Conservation (phyloP, 2,797 vertebrate species). For the Epinephelus awoara region DNA sequence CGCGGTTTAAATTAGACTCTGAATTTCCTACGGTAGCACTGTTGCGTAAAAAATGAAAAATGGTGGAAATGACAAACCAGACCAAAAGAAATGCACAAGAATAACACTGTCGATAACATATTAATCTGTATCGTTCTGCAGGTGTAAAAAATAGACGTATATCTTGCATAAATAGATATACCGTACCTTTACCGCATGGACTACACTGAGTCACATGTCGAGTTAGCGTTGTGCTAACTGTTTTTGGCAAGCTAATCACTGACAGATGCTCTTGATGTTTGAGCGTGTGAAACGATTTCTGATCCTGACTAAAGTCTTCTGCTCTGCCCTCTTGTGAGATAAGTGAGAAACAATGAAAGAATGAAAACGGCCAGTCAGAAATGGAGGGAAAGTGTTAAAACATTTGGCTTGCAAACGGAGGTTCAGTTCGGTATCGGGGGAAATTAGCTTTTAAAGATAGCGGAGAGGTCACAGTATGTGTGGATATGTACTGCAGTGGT, state of each 20-base stretch:
- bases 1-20: neutral
- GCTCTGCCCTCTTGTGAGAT: conserved; percentile 1
- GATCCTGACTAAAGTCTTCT: neutral
- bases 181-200: conserved; percentile 7
- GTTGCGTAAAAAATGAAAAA: neutral
- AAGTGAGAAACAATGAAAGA: neutral
- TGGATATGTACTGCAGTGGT: conserved; percentile 28
- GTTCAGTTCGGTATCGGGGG: neutral
- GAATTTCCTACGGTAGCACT: neutral
- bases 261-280: conserved; percentile 3
- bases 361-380: neutral
- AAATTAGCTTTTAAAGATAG: neutral
- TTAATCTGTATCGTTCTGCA: conserved; percentile 1
- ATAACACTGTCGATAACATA: conserved; percentile 20
- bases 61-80: neutral
- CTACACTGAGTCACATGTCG: neutral
- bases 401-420: conserved; percentile 7
- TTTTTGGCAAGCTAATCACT: conserved; percentile 52
- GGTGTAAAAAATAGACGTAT: conserved; percentile 36
- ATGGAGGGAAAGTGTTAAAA: neutral
- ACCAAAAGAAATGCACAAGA: neutral
- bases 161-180: conserved; percentile 22
- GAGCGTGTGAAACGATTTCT: conserved; percentile 12
- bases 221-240: conserved; percentile 19
- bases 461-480: conserved; percentile 25